phyloP scores from a whole-genome alignment of 2,888 invertebrate genomes.

The Phalera bucephala region DNA sequence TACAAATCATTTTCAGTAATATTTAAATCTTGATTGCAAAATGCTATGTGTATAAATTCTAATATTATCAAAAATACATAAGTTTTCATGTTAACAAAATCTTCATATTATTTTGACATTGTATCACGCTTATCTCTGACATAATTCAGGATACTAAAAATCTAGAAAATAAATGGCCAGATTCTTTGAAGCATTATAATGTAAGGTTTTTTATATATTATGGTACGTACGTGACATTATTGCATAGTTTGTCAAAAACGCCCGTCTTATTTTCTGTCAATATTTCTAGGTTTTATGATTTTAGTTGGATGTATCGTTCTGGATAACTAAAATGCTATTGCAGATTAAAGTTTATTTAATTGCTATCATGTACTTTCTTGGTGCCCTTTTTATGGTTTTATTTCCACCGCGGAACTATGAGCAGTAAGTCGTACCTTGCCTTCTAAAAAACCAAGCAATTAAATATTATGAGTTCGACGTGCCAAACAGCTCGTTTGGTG shows the following conservation, averaged over 20 bases:
- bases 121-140: slow-evolving; percentile 40
- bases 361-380: slow-evolving; percentile 56
- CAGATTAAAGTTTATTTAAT: slow-evolving; percentile 69
- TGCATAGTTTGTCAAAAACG: slow-evolving; percentile 3
- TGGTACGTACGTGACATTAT: background rate
- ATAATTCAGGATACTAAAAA: slow-evolving; percentile 11
- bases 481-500: too few relatives aligned
- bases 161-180: slow-evolving; percentile 34
- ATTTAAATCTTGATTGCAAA: slow-evolving; percentile 43
- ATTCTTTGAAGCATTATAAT: slow-evolving; percentile 6
- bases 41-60: slow-evolving; percentile 55
- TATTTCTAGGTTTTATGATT: slow-evolving; percentile 6
- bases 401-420: slow-evolving; percentile 72
- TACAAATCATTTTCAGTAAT: slow-evolving; percentile 45
- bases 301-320: background rate
- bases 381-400: slow-evolving; percentile 59
- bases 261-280: slow-evolving; percentile 7
- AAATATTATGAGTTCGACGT: too few relatives aligned
- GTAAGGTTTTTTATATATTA: too few relatives aligned
- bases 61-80: slow-evolving; percentile 64
- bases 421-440: slow-evolving; percentile 51
- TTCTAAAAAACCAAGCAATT: too few relatives aligned
- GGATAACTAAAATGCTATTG: slow-evolving; percentile 53
- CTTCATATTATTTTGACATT: slow-evolving; percentile 58
- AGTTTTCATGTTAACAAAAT: slow-evolving; percentile 70